Conservation (phyloP, 1,140 invertebrate species). For the Bacillus rossius region DNA sequence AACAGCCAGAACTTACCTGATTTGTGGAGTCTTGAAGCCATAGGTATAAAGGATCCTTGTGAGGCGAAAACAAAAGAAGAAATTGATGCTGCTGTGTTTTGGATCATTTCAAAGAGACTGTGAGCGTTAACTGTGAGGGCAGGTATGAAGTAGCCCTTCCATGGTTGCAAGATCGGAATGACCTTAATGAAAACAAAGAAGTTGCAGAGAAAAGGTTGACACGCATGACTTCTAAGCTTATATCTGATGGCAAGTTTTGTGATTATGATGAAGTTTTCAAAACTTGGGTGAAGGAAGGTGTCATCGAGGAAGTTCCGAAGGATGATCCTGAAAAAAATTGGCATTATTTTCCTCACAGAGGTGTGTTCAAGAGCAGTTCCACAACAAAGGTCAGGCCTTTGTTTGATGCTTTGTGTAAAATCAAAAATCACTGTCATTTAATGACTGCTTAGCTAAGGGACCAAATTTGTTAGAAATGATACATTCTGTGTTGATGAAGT, state of each 20-base stretch:
- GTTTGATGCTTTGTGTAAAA: slow-evolving; percentile 24
- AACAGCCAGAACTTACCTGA: slow-evolving; percentile 22
- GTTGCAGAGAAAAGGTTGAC: slow-evolving; percentile 22
- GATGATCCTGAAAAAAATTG: slow-evolving; percentile 19
- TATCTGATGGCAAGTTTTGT: slow-evolving; percentile 21
- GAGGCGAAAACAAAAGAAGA: slow-evolving; percentile 25
- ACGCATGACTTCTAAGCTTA: slow-evolving; percentile 22
- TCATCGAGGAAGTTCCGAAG: slow-evolving; percentile 30
- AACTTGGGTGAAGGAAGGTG: slow-evolving; percentile 27
- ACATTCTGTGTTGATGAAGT: slow-evolving; percentile 34
- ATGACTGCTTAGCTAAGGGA: slow-evolving; percentile 38
- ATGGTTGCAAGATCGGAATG: slow-evolving; percentile 28
- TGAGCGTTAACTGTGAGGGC: slow-evolving; percentile 23
- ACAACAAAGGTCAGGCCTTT: slow-evolving; percentile 26
- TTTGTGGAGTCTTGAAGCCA: slow-evolving; percentile 37
- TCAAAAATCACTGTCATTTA: slow-evolving; percentile 30
- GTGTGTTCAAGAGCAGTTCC: slow-evolving; percentile 31
- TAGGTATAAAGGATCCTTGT: slow-evolving; percentile 36
- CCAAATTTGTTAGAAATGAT: slow-evolving; percentile 40
- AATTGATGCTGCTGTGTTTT: slow-evolving; percentile 22
- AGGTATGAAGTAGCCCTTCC: slow-evolving; percentile 32
- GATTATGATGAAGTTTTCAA: slow-evolving; percentile 33
- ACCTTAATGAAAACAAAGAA: slow-evolving; percentile 23
- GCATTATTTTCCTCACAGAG: slow-evolving; percentile 35
- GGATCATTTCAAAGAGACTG: slow-evolving; percentile 29